phyloP scores from a whole-genome alignment of 2,888 invertebrate genomes.

The Linyphia triangularis region DNA sequence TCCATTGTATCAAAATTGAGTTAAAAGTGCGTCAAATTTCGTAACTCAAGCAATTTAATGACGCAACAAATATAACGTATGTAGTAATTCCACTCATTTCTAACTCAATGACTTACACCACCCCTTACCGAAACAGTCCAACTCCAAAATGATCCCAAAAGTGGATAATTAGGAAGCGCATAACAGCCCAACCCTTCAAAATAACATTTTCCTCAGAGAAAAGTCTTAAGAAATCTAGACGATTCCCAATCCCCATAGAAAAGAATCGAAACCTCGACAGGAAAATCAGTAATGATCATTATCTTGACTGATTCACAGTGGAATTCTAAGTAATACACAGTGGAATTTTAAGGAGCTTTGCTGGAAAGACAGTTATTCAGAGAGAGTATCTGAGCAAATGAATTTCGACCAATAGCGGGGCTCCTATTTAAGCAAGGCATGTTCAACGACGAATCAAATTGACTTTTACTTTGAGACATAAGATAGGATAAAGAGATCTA shows the following conservation, averaged over 20 bases:
- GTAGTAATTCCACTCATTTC: no score
- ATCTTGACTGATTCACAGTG: constrained; percentile 33
- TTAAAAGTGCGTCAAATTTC: no score
- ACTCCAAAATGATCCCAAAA: not conserved
- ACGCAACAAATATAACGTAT: no score
- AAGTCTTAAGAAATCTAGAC: constrained; percentile 3
- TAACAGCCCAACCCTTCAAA: constrained; percentile 18
- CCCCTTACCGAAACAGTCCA: not conserved
- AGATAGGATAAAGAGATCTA: constrained; percentile 36
- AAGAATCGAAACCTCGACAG: constrained; percentile 42
- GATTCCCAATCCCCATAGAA: constrained; percentile 21
- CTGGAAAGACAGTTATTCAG: constrained; percentile 28
- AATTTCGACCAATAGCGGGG: constrained; percentile 26
- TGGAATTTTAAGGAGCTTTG: constrained; percentile 10
- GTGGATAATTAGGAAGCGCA: constrained; percentile 51
- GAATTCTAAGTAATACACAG: constrained; percentile 35
- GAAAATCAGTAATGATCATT: constrained; percentile 73
- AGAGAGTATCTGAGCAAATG: constrained; percentile 10
- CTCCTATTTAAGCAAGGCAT: constrained; percentile 19
- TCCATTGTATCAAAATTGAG: no score
- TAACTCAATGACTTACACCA: no score
- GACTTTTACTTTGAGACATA: constrained; percentile 52
- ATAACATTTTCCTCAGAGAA: constrained; percentile 18
- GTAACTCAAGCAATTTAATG: no score
- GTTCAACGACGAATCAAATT: constrained; percentile 49